Conservation (phyloP, 2,113 vertebrate genomes). For the Psittacula cyanocephala region DNA sequence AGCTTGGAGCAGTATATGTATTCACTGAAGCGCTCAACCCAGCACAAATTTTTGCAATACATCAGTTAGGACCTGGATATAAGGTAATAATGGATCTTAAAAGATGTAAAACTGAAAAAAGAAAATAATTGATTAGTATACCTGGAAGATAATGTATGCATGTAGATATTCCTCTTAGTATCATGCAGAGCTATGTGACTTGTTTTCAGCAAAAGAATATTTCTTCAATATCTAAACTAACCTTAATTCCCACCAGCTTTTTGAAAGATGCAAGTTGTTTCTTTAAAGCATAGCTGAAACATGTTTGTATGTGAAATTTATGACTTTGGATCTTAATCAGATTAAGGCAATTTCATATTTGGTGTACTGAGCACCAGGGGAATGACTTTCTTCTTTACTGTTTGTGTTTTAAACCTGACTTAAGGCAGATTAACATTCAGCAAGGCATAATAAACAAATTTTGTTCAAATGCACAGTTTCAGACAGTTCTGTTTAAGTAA, state of each 20-base stretch:
- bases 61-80: conserved; percentile 95
- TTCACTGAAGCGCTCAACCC: conserved; percentile 97
- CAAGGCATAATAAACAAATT: not conserved
- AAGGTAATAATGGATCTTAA: conserved; percentile 80
- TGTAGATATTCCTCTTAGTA: not conserved
- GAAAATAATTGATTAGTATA: not conserved
- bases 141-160: not conserved
- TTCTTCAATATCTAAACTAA: not conserved
- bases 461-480: not conserved
- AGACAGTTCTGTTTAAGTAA: not conserved
- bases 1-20: conserved; percentile 94
- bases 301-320: not conserved
- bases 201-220: not conserved
- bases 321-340: not conserved
- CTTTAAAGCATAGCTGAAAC: not conserved
- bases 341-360: not conserved
- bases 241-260: not conserved
- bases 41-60: conserved; percentile 97
- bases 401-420: not conserved
- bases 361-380: not conserved
- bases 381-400: not conserved
- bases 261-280: not conserved
- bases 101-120: not conserved
- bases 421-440: not conserved
- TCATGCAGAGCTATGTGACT: not conserved